Conservation (phyloP, 92 coral and sea anemone genomes). For the Siderastrea siderea region DNA sequence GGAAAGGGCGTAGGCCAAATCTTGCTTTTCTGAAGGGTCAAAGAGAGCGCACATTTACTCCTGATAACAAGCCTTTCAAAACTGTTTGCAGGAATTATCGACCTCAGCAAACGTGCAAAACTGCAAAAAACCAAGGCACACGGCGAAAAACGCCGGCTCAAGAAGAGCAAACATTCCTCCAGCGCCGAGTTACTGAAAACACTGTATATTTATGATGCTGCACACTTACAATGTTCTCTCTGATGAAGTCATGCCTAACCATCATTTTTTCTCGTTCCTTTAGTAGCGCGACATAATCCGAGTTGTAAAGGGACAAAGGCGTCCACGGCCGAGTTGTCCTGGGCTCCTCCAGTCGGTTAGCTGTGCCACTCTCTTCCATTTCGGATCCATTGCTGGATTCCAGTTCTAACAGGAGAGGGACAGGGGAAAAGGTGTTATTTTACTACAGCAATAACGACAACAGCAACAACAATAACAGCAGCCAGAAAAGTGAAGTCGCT, state of each 20-base stretch:
- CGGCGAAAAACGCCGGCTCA: too few relatives aligned
- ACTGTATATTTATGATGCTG: too few relatives aligned
- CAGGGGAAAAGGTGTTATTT: not conserved
- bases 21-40: not conserved
- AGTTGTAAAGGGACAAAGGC: constrained; percentile 78
- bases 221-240: constrained; percentile 89
- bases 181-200: too few relatives aligned
- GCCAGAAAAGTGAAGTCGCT: not conserved
- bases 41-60: not conserved
- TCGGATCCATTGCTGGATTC: constrained; percentile 69
- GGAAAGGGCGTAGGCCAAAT: not conserved
- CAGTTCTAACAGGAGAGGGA: constrained; percentile 27
- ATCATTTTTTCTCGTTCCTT: constrained; percentile 68
- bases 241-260: constrained; percentile 76
- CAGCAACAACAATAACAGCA: not conserved
- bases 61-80: not conserved
- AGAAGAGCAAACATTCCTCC: too few relatives aligned
- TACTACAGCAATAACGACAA: not conserved
- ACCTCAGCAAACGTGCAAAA: too few relatives aligned
- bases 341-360: constrained; percentile 33
- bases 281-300: constrained; percentile 72
- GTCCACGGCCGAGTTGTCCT: constrained; percentile 90
- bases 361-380: constrained; percentile 33
- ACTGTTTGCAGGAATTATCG: not conserved
- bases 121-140: too few relatives aligned